Conservation (phyloP, 2,113 vertebrate species). For the Muntiacus reevesi region DNA sequence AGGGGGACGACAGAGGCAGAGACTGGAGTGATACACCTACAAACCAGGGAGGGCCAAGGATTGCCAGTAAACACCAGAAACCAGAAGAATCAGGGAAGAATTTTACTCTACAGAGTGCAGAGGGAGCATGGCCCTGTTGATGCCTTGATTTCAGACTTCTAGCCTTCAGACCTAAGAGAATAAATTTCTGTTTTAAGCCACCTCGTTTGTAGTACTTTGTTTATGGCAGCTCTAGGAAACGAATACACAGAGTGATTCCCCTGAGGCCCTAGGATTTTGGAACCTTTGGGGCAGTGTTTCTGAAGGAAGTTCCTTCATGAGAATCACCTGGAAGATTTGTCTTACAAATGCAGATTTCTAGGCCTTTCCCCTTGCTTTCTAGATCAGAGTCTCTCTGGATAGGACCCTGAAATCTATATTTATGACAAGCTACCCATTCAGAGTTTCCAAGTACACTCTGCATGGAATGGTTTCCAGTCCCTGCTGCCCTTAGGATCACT, state of each 20-base stretch:
- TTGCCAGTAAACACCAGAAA: slow-evolving; percentile 13
- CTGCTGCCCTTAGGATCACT: background rate
- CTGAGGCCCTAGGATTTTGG: background rate
- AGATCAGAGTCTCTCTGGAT: background rate
- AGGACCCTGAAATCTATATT: slow-evolving; percentile 26
- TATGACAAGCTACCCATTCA: background rate
- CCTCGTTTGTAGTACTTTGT: background rate
- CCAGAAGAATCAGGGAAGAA: background rate
- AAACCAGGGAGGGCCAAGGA: background rate
- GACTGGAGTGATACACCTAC: background rate
- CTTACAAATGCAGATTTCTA: slow-evolving; percentile 21
- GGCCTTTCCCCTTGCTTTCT: background rate
- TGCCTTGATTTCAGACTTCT: background rate
- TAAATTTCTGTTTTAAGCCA: slow-evolving; percentile 20
- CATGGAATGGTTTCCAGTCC: background rate
- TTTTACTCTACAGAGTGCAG: background rate
- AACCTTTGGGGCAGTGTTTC: slow-evolving; percentile 17
- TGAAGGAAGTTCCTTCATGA: background rate
- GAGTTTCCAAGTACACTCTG: slow-evolving; percentile 12
- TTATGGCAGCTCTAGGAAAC: slow-evolving; percentile 36
- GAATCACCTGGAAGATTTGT: background rate
- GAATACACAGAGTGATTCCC: slow-evolving; percentile 4
- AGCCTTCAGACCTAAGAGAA: slow-evolving; percentile 11
- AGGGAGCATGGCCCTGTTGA: background rate
- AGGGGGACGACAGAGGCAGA: background rate